phyloP scores from a whole-genome alignment of 2,113 vertebrate genomes.

The Pollimyrus isidori region DNA sequence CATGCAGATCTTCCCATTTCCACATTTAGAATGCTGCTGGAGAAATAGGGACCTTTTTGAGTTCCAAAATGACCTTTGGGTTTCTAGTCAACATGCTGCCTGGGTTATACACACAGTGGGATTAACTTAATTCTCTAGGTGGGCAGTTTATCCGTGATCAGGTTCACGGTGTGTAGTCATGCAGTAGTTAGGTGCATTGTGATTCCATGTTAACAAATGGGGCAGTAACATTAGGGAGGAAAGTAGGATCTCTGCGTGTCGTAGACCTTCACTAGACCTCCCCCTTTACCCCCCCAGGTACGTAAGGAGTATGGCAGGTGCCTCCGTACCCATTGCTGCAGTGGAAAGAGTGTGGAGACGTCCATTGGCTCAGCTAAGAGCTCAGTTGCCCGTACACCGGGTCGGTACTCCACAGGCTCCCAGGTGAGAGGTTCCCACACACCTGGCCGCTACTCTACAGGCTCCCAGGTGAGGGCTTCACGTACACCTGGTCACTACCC shows the following conservation, averaged over 20 bases:
- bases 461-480: background rate
- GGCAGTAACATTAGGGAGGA: background rate
- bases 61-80: background rate
- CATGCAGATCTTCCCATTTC: background rate
- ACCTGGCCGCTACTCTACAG: constrained; percentile 68
- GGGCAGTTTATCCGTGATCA: background rate
- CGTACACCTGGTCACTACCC: background rate
- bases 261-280: background rate
- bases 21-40: background rate
- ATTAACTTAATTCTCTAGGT: background rate
- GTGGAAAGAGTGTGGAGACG: constrained; percentile 89
- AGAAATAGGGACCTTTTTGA: background rate
- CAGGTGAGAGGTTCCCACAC: constrained; percentile 78
- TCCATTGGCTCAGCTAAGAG: constrained; percentile 90
- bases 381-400: constrained; percentile 78
- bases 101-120: background rate
- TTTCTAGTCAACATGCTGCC: background rate
- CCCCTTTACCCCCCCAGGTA: constrained; percentile 62
- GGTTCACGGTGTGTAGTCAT: background rate
- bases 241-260: background rate
- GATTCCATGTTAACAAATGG: background rate
- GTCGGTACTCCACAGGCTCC: constrained; percentile 86
- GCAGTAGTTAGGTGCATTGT: background rate
- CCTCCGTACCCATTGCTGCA: constrained; percentile 89
- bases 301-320: constrained; percentile 97